Base-by-base conservation (phyloP, 2,797 vertebrate species). In the Pipistrellus pipistrellus region DNA sequence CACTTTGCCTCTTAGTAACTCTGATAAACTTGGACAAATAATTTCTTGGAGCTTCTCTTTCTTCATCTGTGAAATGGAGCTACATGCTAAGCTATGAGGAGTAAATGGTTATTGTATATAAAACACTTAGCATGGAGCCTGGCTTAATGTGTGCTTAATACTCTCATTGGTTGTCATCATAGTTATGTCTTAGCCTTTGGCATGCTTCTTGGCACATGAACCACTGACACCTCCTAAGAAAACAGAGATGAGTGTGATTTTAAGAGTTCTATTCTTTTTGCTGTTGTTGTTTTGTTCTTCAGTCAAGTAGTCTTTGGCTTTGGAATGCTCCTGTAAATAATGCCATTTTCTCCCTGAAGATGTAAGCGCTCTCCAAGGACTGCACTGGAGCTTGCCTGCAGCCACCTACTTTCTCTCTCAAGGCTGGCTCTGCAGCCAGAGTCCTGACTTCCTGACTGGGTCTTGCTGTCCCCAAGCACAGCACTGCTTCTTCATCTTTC, bases 311-410 rank as follows among this genome's bases (percentile, higher is more conserved):
- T 55, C 14, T 6, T 59, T 51, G 41, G 13, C 17, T 81, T 72
- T 76, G 78, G 35, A 71, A n/a, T 68, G 13, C 4, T 89, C 59
- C 44, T 66, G 68, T 90, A 73, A 84, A 92, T 71, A 75, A 76
- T 59, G 13, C 32, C 3, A 15, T 57, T 94, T 85, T 85, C 30
- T 68, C 25, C 20, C 35, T 15, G 3, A 14, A 15, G 12, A 51
- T 15, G 30, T 21, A 27, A 53, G 12, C 7, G 3, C 5, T 64
- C 53, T 90, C 76, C 27, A 6, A 9, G n/a, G 32, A 6, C 10
- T 7, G 38, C 1, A 4, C 32, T 46, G 35, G 59, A 41, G 53
- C 6, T 23, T 55, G 13, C 27, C 13, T 21, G 1, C 2, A 9
- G 7, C 12, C 3, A 8, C 6, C 25, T 18, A 2, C 32, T 41